phyloP scores from a whole-genome alignment of 1,140 invertebrate species.

The Zaprionus tsacasi region DNA sequence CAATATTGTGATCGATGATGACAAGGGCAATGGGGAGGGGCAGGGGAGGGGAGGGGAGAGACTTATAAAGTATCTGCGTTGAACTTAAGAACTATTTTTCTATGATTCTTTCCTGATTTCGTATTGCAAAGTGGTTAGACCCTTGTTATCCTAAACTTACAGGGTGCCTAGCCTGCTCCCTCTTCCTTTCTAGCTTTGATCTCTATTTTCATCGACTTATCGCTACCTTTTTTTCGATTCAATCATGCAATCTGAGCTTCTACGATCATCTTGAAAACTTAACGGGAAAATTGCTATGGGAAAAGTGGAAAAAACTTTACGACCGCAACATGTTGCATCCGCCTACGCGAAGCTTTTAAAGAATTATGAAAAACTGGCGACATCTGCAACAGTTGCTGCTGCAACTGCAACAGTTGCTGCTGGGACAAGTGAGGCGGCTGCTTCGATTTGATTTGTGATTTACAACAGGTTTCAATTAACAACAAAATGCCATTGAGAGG shows the following conservation, averaged over 20 bases:
- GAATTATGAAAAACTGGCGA: conserved; percentile 56
- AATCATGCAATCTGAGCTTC: background rate
- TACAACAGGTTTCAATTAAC: conserved; percentile 70
- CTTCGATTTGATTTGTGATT: conserved; percentile 64
- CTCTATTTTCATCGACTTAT: background rate
- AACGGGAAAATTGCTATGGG: background rate
- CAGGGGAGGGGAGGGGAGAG: too few species aligned
- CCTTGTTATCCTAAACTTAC: background rate
- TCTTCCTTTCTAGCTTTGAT: background rate
- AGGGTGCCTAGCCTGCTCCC: background rate
- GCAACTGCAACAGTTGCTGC: conserved; percentile 9
- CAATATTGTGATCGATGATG: conserved; percentile 78
- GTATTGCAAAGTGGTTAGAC: background rate
- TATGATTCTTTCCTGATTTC: background rate
- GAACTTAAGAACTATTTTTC: background rate
- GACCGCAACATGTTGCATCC: conserved; percentile 28
- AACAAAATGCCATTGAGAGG: conserved; percentile 30
- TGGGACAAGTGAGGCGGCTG: conserved; percentile 41
- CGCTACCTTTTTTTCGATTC: background rate
- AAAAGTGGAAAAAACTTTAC: background rate
- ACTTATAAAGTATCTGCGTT: background rate
- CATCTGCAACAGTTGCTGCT: conserved; percentile 40
- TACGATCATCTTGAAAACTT: background rate
- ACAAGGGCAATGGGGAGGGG: conserved; percentile 33
- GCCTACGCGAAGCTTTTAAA: conserved; percentile 31